Percentiles rank a stretch among this genome's conserved stretches.
phyloP scores from a whole-genome alignment of 2,888 invertebrate species.

The Lithophane ornitopus region DNA sequence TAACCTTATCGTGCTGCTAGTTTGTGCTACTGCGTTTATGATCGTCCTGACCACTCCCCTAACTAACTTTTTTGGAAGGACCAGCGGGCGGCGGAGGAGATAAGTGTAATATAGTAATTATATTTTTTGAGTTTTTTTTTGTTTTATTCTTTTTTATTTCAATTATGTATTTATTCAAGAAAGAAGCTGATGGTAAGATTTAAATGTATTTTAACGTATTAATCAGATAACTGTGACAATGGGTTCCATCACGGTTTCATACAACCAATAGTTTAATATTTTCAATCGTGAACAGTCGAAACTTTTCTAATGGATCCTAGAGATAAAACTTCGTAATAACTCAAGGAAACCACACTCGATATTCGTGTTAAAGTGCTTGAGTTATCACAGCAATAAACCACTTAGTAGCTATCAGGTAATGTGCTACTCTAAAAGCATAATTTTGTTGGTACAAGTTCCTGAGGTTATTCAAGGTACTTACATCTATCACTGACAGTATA shows the following conservation, averaged over 20 bases:
- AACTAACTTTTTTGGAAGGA: slow-evolving; percentile 63
- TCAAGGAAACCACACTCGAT: background rate
- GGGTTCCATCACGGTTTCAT: background rate
- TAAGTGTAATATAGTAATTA: slow-evolving; percentile 68
- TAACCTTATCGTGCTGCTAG: slow-evolving; percentile 70
- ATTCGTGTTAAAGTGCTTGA: slow-evolving; percentile 12
- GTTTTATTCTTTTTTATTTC: slow-evolving; percentile 14
- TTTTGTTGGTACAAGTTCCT: slow-evolving; percentile 1
- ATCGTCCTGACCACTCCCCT: slow-evolving; percentile 72
- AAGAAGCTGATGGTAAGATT: slow-evolving; percentile 14
- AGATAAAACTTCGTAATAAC: background rate
- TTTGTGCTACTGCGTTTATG: slow-evolving; percentile 69
- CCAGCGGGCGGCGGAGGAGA: slow-evolving; percentile 55
- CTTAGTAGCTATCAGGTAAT: slow-evolving; percentile 21
- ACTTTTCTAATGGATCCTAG: background rate
- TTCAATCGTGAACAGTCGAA: background rate
- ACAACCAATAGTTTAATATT: background rate
- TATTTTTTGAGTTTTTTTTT: slow-evolving; percentile 20
- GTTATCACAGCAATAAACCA: slow-evolving; percentile 18
- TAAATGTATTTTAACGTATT: slow-evolving; percentile 13
- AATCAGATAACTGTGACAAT: background rate
- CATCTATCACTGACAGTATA: slow-evolving; percentile 22
- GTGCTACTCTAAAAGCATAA: slow-evolving; percentile 18
- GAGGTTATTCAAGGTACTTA: background rate
- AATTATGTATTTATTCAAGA: background rate